phyloP scores from a whole-genome alignment of 2,113 vertebrate genomes.

The Hipposideros armiger region DNA sequence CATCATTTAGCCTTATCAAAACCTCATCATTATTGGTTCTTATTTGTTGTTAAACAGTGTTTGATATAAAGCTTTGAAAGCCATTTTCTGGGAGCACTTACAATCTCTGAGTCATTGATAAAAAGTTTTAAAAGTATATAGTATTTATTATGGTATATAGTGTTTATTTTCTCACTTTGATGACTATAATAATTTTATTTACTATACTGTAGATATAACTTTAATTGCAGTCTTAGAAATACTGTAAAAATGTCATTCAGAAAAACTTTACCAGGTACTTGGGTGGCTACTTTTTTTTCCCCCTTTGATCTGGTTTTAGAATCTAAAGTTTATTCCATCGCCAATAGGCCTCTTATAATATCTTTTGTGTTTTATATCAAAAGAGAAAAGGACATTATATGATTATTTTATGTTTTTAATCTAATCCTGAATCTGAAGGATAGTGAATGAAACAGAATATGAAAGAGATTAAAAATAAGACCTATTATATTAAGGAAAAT shows the following conservation, averaged over 20 bases:
- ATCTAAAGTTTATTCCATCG: background rate
- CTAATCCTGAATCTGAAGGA: background rate
- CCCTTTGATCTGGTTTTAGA: background rate
- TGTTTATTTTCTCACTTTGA: background rate
- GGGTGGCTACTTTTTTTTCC: background rate
- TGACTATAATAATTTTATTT: background rate
- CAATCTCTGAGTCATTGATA: background rate
- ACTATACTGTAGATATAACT: background rate
- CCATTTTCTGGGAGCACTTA: background rate
- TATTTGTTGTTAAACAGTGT: background rate
- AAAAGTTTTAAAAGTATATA: background rate
- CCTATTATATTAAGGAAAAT: background rate
- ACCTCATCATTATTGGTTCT: background rate
- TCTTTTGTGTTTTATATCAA: background rate
- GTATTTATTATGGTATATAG: background rate
- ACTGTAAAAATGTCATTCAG: background rate
- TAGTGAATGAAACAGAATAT: background rate
- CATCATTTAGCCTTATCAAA: background rate
- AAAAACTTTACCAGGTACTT: constrained; percentile 19
- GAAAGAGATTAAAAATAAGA: constrained; percentile 25
- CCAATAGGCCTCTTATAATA: background rate
- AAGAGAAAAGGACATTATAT: background rate
- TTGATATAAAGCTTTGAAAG: background rate
- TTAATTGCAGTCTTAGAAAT: background rate
- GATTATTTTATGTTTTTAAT: background rate